Percentiles rank a stretch among this genome's conserved stretches.
These are phyloP conservation scores for Amiota mariae DNA, from an alignment of 2,888 invertebrate species.

Conservation along the genomic window DNA sequence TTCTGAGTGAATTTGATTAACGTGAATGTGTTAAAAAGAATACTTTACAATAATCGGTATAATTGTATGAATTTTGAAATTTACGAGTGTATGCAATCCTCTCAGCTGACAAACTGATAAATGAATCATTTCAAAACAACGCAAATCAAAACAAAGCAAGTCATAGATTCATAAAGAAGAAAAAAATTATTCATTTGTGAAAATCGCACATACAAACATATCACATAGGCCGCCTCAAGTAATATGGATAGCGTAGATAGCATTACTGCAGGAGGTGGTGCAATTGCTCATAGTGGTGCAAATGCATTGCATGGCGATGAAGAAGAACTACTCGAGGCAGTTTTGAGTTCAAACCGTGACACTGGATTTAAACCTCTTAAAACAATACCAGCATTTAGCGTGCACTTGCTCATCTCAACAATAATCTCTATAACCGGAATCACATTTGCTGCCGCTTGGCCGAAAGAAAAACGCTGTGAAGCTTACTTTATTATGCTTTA, in stretches of 20 bases:
- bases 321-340: conserved; percentile 68
- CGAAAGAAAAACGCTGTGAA: conserved; percentile 74
- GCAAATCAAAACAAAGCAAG: conserved; percentile 30
- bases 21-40: too few relatives aligned
- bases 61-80: too few relatives aligned
- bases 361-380: conserved; percentile 65
- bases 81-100: too few relatives aligned
- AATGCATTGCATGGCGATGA: conserved; percentile 52
- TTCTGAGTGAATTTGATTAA: too few relatives aligned
- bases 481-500: conserved; percentile 78
- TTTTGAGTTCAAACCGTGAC: conserved; percentile 64
- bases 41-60: too few relatives aligned
- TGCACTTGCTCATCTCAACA: conserved; percentile 70
- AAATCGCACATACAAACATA: too few relatives aligned
- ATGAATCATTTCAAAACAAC: too few relatives aligned
- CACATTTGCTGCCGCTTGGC: conserved; percentile 61
- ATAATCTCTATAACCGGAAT: conserved; percentile 70
- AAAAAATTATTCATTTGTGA: too few relatives aligned
- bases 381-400: conserved; percentile 70
- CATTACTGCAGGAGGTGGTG: conserved; percentile 34
- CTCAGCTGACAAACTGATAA: too few relatives aligned
- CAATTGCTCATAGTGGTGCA: conserved; percentile 43
- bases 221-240: too few relatives aligned
- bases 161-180: neutral
- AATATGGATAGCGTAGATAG: conserved; percentile 15